Base-by-base conservation (phyloP, 2,113 vertebrate genomes). In the Morone saxatilis region DNA sequence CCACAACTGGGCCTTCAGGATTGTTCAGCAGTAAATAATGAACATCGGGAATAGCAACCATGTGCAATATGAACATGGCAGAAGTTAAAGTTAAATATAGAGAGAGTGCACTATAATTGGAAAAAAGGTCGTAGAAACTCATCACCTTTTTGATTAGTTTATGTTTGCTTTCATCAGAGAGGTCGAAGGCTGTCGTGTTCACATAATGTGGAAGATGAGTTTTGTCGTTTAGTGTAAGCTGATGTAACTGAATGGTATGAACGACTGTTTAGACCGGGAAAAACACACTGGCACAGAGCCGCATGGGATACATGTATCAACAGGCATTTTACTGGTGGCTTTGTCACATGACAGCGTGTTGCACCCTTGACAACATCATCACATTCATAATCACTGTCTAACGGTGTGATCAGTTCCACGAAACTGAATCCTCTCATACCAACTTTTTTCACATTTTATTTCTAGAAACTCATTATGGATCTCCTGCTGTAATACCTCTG, bases 181-280 rank as follows among this genome's bases (percentile, higher is more conserved):
- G 90, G 86, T 90, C 83, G 48, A 79, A 89, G 87, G 89, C 67
- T 71, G 50, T 71, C 3, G 63, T 14, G 76, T 88, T 89, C 89
- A 87, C 89, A 91, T 86, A 79, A 56, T 61, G 66, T 31, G 12
- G 40, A 60, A 9, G 40, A 71, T 13, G 47, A 19, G 14, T 63
- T 5, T 8, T 62, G n/a, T 43, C 57, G 16, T 47, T 19, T 68
- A 4, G n/a, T 59, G 56, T 43, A 14, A 25, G 20, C 17, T 40
- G 40, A 68, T 73, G 73, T 57, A 8, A 57, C 20, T 11, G 8
- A 20, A 38, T 50, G 50, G 36, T 19, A 67, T 71, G 47, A 72
- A 14, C 4, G 2, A 4, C 6, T 47, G 45, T 70, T 75, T 41
- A 20, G 61, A 59, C 11, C 62, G 83, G 63, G 76, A 76, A 80